A percentile compares a stretch with the other conserved stretches of the same genome.
Evolutionary conservation across 2,113 vertebrate species (phyloP).

Genomic region (Amphiprion percula): DNA sequence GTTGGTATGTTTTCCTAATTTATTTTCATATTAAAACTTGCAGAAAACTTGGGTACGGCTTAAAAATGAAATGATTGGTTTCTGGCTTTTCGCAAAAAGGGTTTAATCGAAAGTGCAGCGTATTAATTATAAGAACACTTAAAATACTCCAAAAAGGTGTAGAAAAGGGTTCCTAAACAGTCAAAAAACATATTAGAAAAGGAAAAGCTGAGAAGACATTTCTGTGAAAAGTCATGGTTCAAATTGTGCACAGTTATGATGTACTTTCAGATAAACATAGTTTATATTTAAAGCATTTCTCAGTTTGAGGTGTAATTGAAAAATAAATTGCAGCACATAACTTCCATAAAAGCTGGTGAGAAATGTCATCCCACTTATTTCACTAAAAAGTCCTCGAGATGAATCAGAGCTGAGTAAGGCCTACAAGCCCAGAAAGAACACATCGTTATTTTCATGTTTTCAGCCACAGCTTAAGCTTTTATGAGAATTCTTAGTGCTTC

Average conservation of each 20-base stretch:
- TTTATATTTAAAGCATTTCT: not conserved
- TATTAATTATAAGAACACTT: not conserved
- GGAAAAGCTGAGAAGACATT: not conserved
- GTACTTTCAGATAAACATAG: not conserved
- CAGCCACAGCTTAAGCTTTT: not conserved
- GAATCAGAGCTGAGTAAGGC: not conserved
- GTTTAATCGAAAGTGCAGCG: not conserved
- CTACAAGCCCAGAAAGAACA: not conserved
- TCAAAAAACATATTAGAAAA: not conserved
- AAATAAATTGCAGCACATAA: not conserved
- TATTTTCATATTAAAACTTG: not conserved
- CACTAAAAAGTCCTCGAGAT: not conserved
- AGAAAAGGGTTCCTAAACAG: not conserved
- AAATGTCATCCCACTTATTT: conserved; percentile 13
- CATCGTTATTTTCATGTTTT: not conserved
- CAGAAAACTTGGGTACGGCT: not conserved
- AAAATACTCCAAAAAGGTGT: not conserved
- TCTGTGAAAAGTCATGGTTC: not conserved
- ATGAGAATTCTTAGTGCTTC: not conserved
- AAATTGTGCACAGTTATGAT: not conserved
- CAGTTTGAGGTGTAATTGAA: not conserved
- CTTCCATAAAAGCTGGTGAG: not conserved
- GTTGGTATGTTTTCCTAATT: too few species aligned
- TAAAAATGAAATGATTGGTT: not conserved
- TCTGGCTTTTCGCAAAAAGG: conserved; percentile 14